phyloP scores from a whole-genome alignment of 2,113 vertebrate species.

The Micronycteris hirsuta region DNA sequence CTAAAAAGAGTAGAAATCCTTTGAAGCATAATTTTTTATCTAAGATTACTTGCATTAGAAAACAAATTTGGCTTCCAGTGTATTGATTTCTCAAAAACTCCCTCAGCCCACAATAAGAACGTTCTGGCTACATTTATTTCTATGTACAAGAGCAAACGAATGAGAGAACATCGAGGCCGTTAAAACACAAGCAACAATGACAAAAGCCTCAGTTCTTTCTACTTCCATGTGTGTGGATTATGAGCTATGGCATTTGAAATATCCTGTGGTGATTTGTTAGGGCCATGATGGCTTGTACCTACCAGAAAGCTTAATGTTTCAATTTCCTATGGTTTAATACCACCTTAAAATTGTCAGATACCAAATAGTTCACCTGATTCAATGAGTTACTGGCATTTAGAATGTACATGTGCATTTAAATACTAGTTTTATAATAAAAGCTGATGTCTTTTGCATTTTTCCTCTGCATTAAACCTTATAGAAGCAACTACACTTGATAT shows the following conservation, averaged over 20 bases:
- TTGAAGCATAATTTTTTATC: neutral
- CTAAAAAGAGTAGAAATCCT: neutral
- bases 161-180: neutral
- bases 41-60: neutral
- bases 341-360: constrained; percentile 20
- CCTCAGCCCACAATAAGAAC: neutral
- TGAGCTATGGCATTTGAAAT: neutral
- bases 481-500: neutral
- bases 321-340: constrained; percentile 31
- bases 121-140: neutral
- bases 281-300: neutral
- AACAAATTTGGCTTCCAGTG: neutral
- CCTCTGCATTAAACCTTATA: neutral
- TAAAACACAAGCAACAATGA: neutral
- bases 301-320: constrained; percentile 42
- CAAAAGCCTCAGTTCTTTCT: neutral
- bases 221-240: neutral
- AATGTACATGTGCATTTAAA: neutral
- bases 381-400: neutral
- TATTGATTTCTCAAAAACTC: neutral
- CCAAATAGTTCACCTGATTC: constrained; percentile 13
- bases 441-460: neutral
- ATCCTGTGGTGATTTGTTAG: neutral
- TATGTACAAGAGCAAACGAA: neutral
- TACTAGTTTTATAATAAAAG: neutral